Evolutionary conservation across 1,140 invertebrate genomes (phyloP), one percentile per base, ranked within the genome.

Genomic region (Neotoxoptera formosana): DNA sequence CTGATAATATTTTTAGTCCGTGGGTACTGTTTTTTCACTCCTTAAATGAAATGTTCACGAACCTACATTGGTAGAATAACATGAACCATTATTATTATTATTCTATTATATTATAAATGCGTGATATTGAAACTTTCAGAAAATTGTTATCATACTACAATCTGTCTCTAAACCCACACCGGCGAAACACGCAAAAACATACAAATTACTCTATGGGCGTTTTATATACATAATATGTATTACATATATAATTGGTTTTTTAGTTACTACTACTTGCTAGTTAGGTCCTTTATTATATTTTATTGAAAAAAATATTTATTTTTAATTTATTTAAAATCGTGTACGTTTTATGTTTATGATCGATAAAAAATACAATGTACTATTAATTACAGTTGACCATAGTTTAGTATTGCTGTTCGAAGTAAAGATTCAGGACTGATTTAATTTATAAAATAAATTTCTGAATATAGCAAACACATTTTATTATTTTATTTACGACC

Each of bases 131-230:
- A 56, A 89, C 88, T 89, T 89, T 48, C 48, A 51, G 48, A 89
- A 47, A 89, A n/a, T 89, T 56, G 48, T 89, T 89, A 89, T 89
- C 88, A n/a, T 89, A 56, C 34, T 89, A 89, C 34, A 23, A 89
- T 89, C 88, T 89, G 48, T 89, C 88, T 36, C 9, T 89, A 89
- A 48, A 36, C 7, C 47, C 1, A 48, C 34, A 89, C n/a, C 36
- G 34, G 88, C 25, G 4, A 89, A 56, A 89, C 51, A 89, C 88
- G 51, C 88, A 89, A 89, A 56, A 89, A 53, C 87, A 89, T 89
- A 53, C 20, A 89, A 89, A 89, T 89, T 53, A 53, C n/a, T 36
- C 21, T 36, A 41, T 56, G 88, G 88, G 88, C 88, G 51, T 89
- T 56, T 45, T 89, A 41, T 56, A 36, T 56, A 34, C 41, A 41